A percentile compares a stretch with the other conserved stretches of the same genome.
Evolutionary conservation across 2,113 vertebrate genomes (phyloP).

Genomic region (Bubo blakistoni): DNA sequence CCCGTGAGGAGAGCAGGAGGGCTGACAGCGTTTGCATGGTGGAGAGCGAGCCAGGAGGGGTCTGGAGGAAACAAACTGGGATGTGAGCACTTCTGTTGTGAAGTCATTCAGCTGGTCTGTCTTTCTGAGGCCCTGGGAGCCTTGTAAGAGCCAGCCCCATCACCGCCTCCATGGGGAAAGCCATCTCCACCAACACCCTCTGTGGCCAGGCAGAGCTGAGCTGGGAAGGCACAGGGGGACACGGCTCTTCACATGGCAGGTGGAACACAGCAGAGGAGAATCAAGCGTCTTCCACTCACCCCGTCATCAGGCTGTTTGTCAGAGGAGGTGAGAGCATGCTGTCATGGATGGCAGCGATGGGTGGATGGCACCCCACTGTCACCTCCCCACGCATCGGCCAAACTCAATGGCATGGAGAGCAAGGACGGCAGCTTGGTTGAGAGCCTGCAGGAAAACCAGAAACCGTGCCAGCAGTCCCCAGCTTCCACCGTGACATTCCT

Average conservation of each 20-base stretch:
- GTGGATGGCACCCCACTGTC: neutral
- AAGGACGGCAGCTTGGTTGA: neutral
- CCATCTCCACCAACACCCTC: no score
- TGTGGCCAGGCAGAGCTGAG: neutral
- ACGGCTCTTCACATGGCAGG: neutral
- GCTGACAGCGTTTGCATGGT: rapidly evolving
- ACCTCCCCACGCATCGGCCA: neutral
- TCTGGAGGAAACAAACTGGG: neutral
- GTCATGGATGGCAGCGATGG: neutral
- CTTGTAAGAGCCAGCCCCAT: neutral
- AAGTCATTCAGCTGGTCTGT: neutral
- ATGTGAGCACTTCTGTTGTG: neutral
- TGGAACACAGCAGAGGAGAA: neutral
- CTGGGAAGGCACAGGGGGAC: neutral
- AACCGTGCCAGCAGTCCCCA: neutral
- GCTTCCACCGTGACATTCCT: neutral
- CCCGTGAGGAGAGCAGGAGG: neutral
- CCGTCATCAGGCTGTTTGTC: neutral
- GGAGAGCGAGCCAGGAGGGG: neutral
- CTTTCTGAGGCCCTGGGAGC: neutral
- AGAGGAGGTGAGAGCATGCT: neutral
- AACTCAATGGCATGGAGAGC: neutral
- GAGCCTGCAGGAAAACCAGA: neutral
- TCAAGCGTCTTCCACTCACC: neutral
- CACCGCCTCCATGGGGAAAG: neutral